phyloP scores from a whole-genome alignment of 2,888 invertebrate species.

The Acrobasis repandana region DNA sequence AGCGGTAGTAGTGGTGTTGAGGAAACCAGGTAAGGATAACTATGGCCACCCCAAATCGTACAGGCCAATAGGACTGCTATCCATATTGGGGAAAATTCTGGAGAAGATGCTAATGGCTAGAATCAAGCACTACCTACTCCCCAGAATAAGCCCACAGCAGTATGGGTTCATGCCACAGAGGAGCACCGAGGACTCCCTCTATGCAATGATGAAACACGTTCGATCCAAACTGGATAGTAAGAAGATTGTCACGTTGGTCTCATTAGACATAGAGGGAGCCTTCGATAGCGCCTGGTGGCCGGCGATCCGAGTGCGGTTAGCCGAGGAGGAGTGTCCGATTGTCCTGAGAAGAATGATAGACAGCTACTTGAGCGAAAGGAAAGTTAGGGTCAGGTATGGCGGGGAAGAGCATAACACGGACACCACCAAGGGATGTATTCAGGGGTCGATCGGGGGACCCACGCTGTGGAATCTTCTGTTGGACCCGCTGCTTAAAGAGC shows the following conservation, averaged over 20 bases:
- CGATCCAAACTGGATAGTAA: constrained; percentile 7
- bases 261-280: too few relatives aligned
- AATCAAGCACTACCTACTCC: not conserved
- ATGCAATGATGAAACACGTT: constrained; percentile 19
- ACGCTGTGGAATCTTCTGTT: not conserved
- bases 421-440: not conserved
- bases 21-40: constrained; percentile 1
- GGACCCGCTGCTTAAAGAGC: too few relatives aligned
- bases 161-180: constrained; percentile 9
- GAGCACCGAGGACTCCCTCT: constrained; percentile 21
- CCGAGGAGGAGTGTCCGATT: not conserved
- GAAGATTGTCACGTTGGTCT: too few relatives aligned
- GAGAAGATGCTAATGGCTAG: not conserved
- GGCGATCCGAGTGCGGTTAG: not conserved
- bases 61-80: not conserved
- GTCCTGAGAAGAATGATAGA: not conserved
- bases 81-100: not conserved
- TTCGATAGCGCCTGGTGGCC: too few relatives aligned
- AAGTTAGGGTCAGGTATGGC: constrained; percentile 15
- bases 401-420: not conserved
- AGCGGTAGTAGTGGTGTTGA: not conserved
- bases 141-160: not conserved
- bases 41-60: not conserved
- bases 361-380: not conserved
- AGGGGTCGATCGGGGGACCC: not conserved